Conservation (phyloP, 2,888 invertebrate species). For the Microctonus brassicae region DNA sequence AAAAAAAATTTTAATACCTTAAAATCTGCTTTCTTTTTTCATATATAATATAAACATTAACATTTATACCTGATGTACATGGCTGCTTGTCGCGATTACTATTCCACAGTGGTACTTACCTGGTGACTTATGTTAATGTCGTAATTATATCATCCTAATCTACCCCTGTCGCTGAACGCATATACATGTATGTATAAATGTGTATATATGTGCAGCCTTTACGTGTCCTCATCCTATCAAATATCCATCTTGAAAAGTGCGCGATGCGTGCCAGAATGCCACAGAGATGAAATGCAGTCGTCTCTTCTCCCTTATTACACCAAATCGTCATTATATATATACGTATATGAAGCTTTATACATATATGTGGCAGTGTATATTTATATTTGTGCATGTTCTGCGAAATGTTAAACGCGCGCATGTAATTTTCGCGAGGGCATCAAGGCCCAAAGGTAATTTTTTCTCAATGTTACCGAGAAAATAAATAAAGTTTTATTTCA, state of each 20-base stretch:
- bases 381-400: background rate
- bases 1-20: too few species aligned
- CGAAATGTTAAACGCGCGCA: background rate
- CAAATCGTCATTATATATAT: background rate
- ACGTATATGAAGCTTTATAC: too few species aligned
- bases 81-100: constrained; percentile 64
- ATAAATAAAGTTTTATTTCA: background rate
- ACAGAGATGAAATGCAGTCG: constrained; percentile 3
- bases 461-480: background rate
- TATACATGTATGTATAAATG: background rate
- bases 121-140: constrained; percentile 69
- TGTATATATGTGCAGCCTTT: constrained; percentile 55
- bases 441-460: background rate
- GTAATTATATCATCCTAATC: constrained; percentile 70
- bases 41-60: too few species aligned
- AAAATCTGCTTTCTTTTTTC: too few species aligned
- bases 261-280: constrained; percentile 68
- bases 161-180: constrained; percentile 56
- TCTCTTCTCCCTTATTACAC: background rate
- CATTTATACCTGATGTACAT: background rate
- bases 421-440: background rate
- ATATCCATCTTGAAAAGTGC: constrained; percentile 68
- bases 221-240: constrained; percentile 67
- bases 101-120: constrained; percentile 62
- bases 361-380: too few species aligned